Conservation (phyloP, 2,888 invertebrate species). For the Acleris emargana region DNA sequence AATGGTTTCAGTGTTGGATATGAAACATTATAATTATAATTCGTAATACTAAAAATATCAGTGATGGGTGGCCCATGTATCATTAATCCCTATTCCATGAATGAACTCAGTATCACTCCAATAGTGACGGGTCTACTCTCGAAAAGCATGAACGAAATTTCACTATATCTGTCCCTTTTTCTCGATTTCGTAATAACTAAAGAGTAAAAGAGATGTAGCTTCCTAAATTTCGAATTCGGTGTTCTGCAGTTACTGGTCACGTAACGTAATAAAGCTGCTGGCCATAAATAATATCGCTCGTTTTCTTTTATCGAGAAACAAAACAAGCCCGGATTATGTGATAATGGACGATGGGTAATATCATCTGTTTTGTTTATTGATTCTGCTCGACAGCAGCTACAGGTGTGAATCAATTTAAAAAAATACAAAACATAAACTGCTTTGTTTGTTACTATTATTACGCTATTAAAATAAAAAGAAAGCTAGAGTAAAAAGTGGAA, state of each 20-base stretch:
- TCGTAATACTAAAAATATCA: too few species aligned
- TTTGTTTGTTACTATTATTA: too few species aligned
- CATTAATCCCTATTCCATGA: not conserved
- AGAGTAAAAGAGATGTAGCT: too few species aligned
- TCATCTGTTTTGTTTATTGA: constrained; percentile 10
- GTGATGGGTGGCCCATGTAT: not conserved
- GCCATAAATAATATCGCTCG: constrained; percentile 6
- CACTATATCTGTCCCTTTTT: too few species aligned
- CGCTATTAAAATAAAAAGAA: too few species aligned
- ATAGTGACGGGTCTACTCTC: not conserved
- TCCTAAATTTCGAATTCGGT: too few species aligned
- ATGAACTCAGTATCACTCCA: not conserved
- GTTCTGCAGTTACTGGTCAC: not conserved
- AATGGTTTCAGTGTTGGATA: too few species aligned
- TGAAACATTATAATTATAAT: too few species aligned
- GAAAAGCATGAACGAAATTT: too few species aligned
- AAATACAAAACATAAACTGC: too few species aligned
- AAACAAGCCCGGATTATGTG: constrained; percentile 1
- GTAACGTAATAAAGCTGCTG: constrained; percentile 9
- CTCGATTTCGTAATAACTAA: too few species aligned
- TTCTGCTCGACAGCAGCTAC: not conserved
- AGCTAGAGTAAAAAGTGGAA: too few species aligned
- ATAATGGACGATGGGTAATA: constrained; percentile 1
- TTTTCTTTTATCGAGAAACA: constrained; percentile 12
- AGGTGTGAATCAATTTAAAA: not conserved